phyloP scores from a whole-genome alignment of 2,888 invertebrate species.

The Charanyca ferruginea region DNA sequence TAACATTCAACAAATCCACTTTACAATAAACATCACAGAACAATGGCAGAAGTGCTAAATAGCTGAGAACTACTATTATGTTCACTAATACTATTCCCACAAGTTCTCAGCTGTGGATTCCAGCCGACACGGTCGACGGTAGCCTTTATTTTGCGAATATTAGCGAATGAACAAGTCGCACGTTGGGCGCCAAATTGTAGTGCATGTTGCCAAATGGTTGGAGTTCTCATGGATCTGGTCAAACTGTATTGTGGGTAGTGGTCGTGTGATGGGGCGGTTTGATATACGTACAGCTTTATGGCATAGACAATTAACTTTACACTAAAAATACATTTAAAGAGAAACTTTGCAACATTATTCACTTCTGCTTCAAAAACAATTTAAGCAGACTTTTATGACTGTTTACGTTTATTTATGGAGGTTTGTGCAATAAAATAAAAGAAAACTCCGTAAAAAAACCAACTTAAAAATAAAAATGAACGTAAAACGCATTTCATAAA shows the following conservation, averaged over 20 bases:
- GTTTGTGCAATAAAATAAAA: slow-evolving; percentile 1
- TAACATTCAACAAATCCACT: slow-evolving; percentile 23
- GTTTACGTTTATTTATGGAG: neutral
- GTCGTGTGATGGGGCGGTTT: slow-evolving; percentile 28
- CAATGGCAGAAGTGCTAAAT: slow-evolving; percentile 51
- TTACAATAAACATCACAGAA: slow-evolving; percentile 49
- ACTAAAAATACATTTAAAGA: slow-evolving; percentile 5
- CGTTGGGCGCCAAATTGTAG: slow-evolving; percentile 54
- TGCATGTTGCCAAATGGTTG: slow-evolving; percentile 44
- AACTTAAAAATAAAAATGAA: slow-evolving; percentile 18
- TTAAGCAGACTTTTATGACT: neutral
- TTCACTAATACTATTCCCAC: slow-evolving; percentile 48
- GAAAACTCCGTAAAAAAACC: neutral
- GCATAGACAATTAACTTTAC: slow-evolving; percentile 10
- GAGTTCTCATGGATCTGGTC: slow-evolving; percentile 27
- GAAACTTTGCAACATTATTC: neutral
- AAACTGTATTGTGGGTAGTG: slow-evolving; percentile 19
- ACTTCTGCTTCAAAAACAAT: slow-evolving; percentile 7
- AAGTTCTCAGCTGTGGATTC: slow-evolving; percentile 49
- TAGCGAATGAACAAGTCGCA: slow-evolving; percentile 47
- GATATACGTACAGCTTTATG: slow-evolving; percentile 17
- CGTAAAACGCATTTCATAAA: slow-evolving; percentile 18
- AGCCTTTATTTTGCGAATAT: slow-evolving; percentile 56
- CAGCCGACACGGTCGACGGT: slow-evolving; percentile 28
- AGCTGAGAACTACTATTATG: slow-evolving; percentile 53